A percentile compares a stretch with the other conserved stretches of the same genome.
Conservation (phyloP, 2,113 vertebrate species). For the Dolichotis patagonum region DNA sequence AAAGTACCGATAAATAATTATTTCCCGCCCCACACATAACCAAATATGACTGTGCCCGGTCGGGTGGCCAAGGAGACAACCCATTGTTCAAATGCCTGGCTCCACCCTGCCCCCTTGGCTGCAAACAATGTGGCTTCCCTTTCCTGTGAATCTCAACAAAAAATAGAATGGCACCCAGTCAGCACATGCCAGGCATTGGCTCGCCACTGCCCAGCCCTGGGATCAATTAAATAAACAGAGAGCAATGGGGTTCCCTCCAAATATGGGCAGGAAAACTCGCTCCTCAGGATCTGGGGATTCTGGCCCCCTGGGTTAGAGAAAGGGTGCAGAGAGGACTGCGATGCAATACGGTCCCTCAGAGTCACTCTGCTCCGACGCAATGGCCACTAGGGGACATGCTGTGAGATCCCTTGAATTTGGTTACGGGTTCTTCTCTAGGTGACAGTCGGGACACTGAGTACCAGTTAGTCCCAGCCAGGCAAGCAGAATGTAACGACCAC, state of each 20-base stretch:
- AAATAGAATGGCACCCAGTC: slow-evolving; percentile 73
- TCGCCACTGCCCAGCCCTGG: slow-evolving; percentile 66
- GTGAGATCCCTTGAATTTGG: neutral
- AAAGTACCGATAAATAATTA: slow-evolving; percentile 75
- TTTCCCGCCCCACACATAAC: slow-evolving; percentile 69
- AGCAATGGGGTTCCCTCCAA: slow-evolving; percentile 59
- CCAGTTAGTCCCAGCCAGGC: accelerated
- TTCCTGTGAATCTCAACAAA: slow-evolving; percentile 70
- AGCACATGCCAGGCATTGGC: slow-evolving; percentile 58
- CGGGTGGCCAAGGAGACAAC: slow-evolving; percentile 56
- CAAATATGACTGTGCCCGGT: slow-evolving; percentile 76
- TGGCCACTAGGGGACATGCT: accelerated
- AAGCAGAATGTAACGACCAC: accelerated
- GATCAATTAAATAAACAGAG: slow-evolving; percentile 71
- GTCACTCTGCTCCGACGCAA: neutral
- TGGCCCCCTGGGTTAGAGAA: neutral
- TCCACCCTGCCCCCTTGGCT: slow-evolving; percentile 11
- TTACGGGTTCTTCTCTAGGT: neutral
- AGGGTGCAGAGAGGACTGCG: neutral
- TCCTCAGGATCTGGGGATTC: neutral
- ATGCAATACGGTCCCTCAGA: accelerated
- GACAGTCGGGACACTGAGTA: neutral
- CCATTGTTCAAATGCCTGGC: slow-evolving; percentile 74
- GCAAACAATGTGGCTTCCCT: slow-evolving; percentile 74
- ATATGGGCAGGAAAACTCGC: slow-evolving; percentile 63